Evolutionary conservation across 2,797 vertebrate genomes (phyloP), one percentile per base, ranked within the genome.

Genomic region (Oophaga sylvatica): DNA sequence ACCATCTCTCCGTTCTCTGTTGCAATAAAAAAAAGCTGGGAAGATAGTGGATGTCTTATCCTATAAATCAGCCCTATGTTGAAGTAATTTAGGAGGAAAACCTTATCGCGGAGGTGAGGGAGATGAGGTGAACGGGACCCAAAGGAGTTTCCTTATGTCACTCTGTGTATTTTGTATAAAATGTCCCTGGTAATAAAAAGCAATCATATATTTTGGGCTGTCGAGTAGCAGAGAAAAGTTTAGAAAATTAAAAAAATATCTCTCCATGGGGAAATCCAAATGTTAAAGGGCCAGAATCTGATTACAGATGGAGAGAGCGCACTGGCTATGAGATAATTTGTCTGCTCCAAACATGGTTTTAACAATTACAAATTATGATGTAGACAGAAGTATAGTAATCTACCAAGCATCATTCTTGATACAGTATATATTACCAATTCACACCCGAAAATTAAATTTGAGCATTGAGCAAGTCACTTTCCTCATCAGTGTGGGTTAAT

Each of bases 81-180:
- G 45, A 19, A 85, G 87, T 85, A 88, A 88, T 85, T 88, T 84
- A 88, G 77, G 57, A 88, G 77, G 76, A 76, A 84, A 63, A 76
- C 41, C 83, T 85, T 85, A 85, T 81, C 83, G 59, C 48, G 19
- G 77, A 81, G 68, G 78, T 29, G 87, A 84, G 71, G 56, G 56
- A 83, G 82, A 84, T 53, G 82, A 80, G 83, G 68, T 85, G 7
- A 78, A 85, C 59, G 20, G 70, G 77, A 62, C 87, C 82, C 87
- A 80, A 26, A 75, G 82, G 83, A 88, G 45, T 81, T 84, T 67
- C 59, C 67, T 78, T 81, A 80, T 81, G 87, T 81, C 77, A 9
- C 87, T 65, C 75, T 81, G 82, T 88, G 87, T 88, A 84, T 88
- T 88, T 84, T 80, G 82, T 88, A 70, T 84, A 88, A 83, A 88